Conservation (phyloP, 1,140 invertebrate genomes). For the Propsilocerus akamusi region DNA sequence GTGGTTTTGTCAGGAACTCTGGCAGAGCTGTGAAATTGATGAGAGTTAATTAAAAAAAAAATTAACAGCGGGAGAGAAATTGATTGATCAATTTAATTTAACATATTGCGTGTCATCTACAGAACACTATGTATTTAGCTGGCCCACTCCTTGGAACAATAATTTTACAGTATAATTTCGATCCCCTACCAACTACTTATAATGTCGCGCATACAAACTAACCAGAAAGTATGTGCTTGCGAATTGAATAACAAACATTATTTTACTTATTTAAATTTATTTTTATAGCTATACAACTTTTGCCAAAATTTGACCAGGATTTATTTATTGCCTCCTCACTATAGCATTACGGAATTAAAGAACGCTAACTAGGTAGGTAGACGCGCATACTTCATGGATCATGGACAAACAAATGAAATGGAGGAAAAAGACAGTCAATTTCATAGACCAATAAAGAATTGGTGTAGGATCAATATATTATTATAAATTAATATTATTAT, state of each 20-base stretch:
- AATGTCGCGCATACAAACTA: neutral
- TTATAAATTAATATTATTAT: no score
- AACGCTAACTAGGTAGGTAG: no score
- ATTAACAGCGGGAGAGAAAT: neutral
- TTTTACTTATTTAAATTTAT: neutral
- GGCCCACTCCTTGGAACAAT: neutral
- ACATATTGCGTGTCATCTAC: conserved; percentile 1
- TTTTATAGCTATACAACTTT: neutral
- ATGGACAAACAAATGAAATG: neutral
- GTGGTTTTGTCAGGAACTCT: conserved; percentile 54
- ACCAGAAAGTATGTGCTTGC: neutral
- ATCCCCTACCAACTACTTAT: no score
- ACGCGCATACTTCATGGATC: no score
- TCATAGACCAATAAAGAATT: neutral
- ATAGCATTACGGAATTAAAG: no score
- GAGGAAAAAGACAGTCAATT: neutral
- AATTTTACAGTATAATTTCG: no score
- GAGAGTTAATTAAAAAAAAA: conserved; percentile 1
- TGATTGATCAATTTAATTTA: neutral
- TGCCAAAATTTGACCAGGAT: neutral
- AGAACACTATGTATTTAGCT: neutral
- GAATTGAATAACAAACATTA: neutral
- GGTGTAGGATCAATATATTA: neutral
- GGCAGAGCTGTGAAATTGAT: conserved; percentile 44
- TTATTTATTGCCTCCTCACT: no score